A percentile compares a stretch with the other conserved stretches of the same genome.
phyloP scores from a whole-genome alignment of 2,797 vertebrate species.

The Trematomus bernacchii region DNA sequence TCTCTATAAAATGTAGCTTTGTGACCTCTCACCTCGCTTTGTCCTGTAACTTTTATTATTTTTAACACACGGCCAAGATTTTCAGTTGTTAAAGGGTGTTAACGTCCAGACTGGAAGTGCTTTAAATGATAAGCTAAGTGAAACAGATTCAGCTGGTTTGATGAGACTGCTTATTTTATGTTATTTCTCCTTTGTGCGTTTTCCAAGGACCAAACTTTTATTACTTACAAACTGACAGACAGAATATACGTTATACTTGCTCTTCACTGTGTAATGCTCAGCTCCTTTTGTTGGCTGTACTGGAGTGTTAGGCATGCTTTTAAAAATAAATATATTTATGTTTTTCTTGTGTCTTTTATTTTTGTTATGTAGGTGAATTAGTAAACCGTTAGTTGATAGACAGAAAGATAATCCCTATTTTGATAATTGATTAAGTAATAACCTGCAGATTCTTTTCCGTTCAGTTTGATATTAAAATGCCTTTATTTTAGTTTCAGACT shows the following conservation, averaged over 20 bases:
- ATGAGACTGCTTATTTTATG: constrained; percentile 20
- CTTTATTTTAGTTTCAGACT: too few relatives aligned
- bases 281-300: constrained; percentile 66
- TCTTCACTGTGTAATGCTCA: constrained; percentile 69
- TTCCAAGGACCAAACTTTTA: constrained; percentile 66
- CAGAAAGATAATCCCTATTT: too few relatives aligned
- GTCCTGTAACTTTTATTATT: constrained; percentile 52
- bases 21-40: constrained; percentile 61
- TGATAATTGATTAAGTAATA: too few relatives aligned
- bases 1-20: constrained; percentile 66
- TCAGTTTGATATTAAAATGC: too few relatives aligned
- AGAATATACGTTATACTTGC: constrained; percentile 61
- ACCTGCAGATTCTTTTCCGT: too few relatives aligned
- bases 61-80: constrained; percentile 52
- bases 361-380: not conserved
- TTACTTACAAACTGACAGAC: constrained; percentile 55
- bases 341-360: constrained; percentile 63
- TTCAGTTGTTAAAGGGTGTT: constrained; percentile 48
- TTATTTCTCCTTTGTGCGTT: constrained; percentile 53
- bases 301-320: constrained; percentile 76
- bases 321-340: constrained; percentile 81
- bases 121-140: constrained; percentile 77
- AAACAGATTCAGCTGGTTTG: constrained; percentile 50
- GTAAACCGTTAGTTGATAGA: not conserved
- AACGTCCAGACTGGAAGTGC: constrained; percentile 60